Conservation (phyloP, 64 coral and sea anemone genomes). For the Acropora tenuis region DNA sequence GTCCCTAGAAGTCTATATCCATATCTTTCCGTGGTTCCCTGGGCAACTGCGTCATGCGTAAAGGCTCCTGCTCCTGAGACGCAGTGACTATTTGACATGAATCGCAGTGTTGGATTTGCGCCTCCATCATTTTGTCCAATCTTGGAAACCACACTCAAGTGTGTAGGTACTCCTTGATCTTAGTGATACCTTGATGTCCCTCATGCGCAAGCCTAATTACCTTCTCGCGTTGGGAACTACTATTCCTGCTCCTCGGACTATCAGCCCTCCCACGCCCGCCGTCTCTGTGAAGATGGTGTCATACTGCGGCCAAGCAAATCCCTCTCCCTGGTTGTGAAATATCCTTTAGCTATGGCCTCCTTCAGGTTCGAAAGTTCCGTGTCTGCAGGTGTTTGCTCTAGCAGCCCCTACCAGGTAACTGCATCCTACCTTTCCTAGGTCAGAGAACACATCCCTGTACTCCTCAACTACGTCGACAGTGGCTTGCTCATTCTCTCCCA, state of each 20-base stretch:
- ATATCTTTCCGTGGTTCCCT: conserved; percentile 35
- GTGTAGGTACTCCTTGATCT: too few relatives aligned
- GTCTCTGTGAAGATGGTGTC: conserved; percentile 47
- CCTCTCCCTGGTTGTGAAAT: conserved; percentile 33
- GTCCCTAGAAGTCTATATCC: conserved; percentile 16
- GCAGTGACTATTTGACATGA: conserved; percentile 37
- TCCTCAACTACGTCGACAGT: too few relatives aligned
- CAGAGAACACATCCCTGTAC: too few relatives aligned
- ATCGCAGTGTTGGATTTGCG: conserved; percentile 26
- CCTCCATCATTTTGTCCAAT: conserved; percentile 36
- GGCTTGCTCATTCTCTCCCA: too few relatives aligned
- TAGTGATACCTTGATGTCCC: too few relatives aligned
- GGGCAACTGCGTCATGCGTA: not conserved
- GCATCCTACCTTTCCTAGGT: too few relatives aligned
- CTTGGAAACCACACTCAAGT: too few relatives aligned
- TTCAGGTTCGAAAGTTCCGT: too few relatives aligned
- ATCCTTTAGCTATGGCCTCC: not conserved
- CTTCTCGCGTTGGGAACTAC: conserved; percentile 8
- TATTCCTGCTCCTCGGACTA: conserved; percentile 8
- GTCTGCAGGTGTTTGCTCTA: too few relatives aligned
- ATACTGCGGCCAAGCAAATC: not conserved
- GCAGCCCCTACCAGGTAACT: too few relatives aligned
- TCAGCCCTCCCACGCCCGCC: not conserved
- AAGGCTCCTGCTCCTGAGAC: conserved; percentile 5
- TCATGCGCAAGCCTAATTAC: too few relatives aligned